Conservation (phyloP, 30 jellyfish, hydroid and myxozoan genomes). For the Cassiopea xamachana region DNA sequence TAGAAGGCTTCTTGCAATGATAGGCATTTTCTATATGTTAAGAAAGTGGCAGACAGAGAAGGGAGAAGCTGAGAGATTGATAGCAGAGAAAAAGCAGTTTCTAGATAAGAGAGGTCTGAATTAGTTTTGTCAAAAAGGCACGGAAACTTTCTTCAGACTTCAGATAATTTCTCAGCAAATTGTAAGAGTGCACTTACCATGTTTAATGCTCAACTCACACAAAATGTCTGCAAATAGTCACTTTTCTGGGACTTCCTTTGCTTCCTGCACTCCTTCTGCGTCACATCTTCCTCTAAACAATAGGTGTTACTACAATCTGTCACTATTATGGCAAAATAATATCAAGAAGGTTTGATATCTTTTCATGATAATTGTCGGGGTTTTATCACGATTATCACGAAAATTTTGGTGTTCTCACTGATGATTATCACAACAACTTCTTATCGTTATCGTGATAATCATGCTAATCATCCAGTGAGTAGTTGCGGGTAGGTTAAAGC, state of each 20-base stretch:
- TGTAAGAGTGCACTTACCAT: neutral
- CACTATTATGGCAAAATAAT: neutral
- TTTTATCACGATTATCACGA: neutral
- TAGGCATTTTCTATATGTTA: neutral
- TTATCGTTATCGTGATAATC: neutral
- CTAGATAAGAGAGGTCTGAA: neutral
- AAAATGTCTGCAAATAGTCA: neutral
- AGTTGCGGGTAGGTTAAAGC: neutral
- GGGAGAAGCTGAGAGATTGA: neutral
- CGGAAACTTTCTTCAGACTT: neutral
- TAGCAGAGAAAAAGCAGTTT: neutral
- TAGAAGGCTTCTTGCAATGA: neutral
- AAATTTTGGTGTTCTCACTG: neutral
- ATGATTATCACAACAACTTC: neutral
- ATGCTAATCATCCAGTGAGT: neutral
- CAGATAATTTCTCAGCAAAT: neutral
- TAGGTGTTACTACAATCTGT: neutral
- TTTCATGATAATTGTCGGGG: no score
- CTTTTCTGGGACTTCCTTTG: neutral
- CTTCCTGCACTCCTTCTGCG: neutral
- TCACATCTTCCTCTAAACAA: neutral
- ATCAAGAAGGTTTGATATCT: neutral
- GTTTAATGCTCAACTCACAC: neutral
- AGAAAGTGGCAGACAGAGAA: neutral
- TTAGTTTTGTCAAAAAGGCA: neutral